A percentile compares a stretch with the other conserved stretches of the same genome.
These are phyloP conservation scores for Falco naumanni DNA, from an alignment of 2,797 vertebrate genomes.

Conservation along the genomic window DNA sequence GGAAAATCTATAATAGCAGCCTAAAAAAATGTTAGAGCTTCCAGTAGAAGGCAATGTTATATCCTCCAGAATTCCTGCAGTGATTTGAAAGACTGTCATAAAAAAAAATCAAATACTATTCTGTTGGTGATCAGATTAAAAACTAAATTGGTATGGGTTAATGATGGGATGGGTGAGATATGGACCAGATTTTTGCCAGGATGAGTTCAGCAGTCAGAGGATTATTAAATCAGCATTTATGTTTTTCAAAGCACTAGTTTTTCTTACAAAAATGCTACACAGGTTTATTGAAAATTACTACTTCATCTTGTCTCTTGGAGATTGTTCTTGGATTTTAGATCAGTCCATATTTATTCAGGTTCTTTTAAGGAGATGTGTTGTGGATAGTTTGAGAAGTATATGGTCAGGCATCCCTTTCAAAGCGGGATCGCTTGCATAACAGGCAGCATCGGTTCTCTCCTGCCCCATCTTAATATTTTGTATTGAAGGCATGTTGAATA, in stretches of 20 bases:
- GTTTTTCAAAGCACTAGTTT: neutral
- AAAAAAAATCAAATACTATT: neutral
- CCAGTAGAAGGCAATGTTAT: neutral
- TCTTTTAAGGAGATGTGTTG: neutral
- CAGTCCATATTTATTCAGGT: neutral
- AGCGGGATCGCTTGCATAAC: neutral
- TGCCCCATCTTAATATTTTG: neutral
- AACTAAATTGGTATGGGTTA: fast-evolving
- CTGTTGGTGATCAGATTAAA: neutral
- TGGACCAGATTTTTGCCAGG: neutral
- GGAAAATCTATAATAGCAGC: neutral
- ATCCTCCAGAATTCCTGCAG: neutral
- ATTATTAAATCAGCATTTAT: neutral
- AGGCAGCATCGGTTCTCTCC: neutral
- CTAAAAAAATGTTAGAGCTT: neutral
- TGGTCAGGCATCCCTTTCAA: neutral
- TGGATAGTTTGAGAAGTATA: neutral
- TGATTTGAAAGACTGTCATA: neutral
- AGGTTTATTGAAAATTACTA: neutral
- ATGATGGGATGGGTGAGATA: neutral
- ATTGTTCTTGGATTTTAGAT: neutral
- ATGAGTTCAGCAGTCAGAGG: neutral
- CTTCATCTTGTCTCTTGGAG: neutral
- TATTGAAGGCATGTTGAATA: neutral
- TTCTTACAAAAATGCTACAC: neutral